phyloP scores from a whole-genome alignment of 2,888 invertebrate species.

The Monochamus alternatus region DNA sequence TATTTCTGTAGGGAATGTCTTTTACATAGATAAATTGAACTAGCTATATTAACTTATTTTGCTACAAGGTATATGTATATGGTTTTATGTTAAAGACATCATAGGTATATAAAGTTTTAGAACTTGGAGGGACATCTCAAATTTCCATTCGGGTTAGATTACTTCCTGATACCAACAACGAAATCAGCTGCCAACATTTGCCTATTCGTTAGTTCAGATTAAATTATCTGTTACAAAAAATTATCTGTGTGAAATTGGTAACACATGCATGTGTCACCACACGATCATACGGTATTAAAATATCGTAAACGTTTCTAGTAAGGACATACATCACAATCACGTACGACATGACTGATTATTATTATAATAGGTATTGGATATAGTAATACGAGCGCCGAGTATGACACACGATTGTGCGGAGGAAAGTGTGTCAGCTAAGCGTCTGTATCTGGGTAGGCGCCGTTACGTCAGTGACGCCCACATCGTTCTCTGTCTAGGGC shows the following conservation, averaged over 20 bases:
- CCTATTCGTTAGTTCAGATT: no score
- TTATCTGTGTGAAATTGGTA: neutral
- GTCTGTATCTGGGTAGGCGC: constrained; percentile 28
- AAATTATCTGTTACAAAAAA: neutral
- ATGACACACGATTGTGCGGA: constrained; percentile 8
- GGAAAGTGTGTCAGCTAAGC: constrained; percentile 22
- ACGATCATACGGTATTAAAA: neutral
- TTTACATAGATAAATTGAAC: no score
- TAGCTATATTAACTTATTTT: no score
- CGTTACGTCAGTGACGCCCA: constrained; percentile 26
- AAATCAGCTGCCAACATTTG: no score
- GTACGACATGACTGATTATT: neutral
- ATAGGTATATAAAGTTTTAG: no score
- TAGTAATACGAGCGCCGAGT: constrained; percentile 6
- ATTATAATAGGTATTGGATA: constrained; percentile 10
- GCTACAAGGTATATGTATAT: no score
- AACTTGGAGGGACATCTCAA: no score
- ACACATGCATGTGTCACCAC: neutral
- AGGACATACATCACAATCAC: neutral
- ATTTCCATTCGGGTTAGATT: no score
- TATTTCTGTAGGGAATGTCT: no score
- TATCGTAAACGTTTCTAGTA: constrained; percentile 3
- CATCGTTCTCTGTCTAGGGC: constrained; percentile 20
- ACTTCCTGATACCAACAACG: no score
- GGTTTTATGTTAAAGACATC: no score